Evolutionary conservation across 2,113 vertebrate species (phyloP), one percentile per base, ranked within the genome.

Genomic region (Nematolebias whitei): DNA sequence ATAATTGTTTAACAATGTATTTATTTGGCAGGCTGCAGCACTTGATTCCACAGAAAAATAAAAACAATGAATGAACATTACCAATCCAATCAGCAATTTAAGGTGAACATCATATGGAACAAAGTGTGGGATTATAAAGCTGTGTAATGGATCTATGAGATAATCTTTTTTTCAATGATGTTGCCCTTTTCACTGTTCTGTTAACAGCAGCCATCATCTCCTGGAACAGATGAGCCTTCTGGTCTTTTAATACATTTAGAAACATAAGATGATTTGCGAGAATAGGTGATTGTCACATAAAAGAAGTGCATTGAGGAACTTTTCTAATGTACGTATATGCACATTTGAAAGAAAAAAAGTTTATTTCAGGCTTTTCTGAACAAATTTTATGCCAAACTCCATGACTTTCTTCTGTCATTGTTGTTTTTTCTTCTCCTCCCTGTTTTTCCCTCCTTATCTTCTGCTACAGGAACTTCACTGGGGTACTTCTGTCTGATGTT

Each of bases 381-480:
- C 26, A 65, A 60, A 47, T 29, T 39, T 62, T 4, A 12, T 57
- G 39, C 76, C 43, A 66, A 47, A 50, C 39, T n/a, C 3, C 1
- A 19, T 55, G 39, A 55, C 51, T 47, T 52, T 59, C 51, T 69
- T 47, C 55, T 50, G 43, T 67, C 48, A 32, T 18, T 45, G 5
- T 39, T 41, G 70, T 50, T 39, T 55, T 35, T 45, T 59, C 45
- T 74, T 54, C 68, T 15, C 61, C 55, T 40, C 24, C 26, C 63
- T 79, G 2, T 35, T 10, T 35, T 35, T 35, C 32, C 32, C 10
- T 35, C 32, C 32, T 78, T 51, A 68, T 71, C 71, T 73, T 68
- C 66, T 63, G 61, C 56, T 38, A 63, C 56, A 66, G 66, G 58
- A 26, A 47, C 59, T 71, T 54, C 35, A 16, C 23, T 26, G 47